Conservation (phyloP, 2,888 invertebrate species). For the Dermolepida albohirtum region DNA sequence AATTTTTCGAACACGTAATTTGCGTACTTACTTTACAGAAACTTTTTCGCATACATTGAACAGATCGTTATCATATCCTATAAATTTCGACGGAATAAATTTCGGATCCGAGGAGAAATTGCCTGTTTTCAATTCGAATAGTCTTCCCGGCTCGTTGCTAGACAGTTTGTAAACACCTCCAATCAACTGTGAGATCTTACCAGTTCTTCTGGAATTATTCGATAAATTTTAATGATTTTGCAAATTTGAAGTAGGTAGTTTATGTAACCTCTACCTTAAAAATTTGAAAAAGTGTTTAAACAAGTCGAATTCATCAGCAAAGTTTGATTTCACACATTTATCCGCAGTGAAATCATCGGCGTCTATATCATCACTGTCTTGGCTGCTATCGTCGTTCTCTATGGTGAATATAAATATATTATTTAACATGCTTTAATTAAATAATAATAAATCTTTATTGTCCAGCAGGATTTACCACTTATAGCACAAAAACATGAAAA, state of each 20-base stretch:
- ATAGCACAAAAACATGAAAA: too few species aligned
- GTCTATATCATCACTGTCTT: slow-evolving; percentile 1
- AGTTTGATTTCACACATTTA: slow-evolving; percentile 27
- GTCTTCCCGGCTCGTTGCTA: neutral
- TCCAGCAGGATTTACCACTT: too few species aligned
- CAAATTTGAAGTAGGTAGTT: too few species aligned
- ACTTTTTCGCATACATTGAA: slow-evolving; percentile 26
- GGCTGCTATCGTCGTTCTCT: neutral
- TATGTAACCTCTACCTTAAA: slow-evolving; percentile 21
- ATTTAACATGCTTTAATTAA: too few species aligned
- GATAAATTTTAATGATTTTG: too few species aligned
- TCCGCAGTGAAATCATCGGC: slow-evolving; percentile 4
- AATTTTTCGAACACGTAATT: too few species aligned
- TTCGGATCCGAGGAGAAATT: slow-evolving; percentile 22
- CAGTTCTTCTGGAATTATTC: slow-evolving; percentile 12
- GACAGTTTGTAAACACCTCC: neutral
- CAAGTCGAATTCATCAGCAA: slow-evolving; percentile 34
- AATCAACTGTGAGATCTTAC: slow-evolving; percentile 11
- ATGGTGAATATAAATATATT: too few species aligned
- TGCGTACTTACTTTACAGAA: slow-evolving; percentile 25
- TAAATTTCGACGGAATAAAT: slow-evolving; percentile 18
- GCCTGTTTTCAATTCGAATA: slow-evolving; percentile 8
- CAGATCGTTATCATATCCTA: slow-evolving; percentile 4
- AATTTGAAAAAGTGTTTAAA: slow-evolving; percentile 27
- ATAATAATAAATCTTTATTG: too few species aligned